These are phyloP conservation scores for Apogon talboti DNA, from an alignment of 2,797 vertebrate genomes.

Conservation along the genomic window DNA sequence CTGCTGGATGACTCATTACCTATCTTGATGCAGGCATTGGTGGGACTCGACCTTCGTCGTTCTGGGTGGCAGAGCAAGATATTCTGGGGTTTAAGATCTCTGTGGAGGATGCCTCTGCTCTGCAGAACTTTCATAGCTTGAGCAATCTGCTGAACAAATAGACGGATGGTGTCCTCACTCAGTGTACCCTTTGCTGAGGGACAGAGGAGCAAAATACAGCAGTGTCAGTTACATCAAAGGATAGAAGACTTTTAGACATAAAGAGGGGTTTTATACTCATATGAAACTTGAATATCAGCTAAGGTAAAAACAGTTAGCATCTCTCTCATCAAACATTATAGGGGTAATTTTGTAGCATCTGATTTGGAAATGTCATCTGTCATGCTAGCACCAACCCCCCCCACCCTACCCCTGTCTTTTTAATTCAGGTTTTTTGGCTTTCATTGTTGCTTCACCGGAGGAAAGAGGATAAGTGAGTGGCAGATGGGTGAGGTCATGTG, in stretches of 20 bases:
- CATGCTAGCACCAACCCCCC: neutral
- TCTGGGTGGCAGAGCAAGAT: constrained; percentile 91
- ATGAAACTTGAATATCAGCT: neutral
- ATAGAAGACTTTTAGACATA: neutral
- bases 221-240: no score
- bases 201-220: constrained; percentile 20
- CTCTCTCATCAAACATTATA: constrained; percentile 19
- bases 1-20: constrained; percentile 69
- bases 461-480: constrained; percentile 68
- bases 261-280: neutral
- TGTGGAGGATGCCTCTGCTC: constrained; percentile 94
- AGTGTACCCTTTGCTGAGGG: constrained; percentile 91
- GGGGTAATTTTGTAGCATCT: constrained; percentile 48
- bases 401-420: constrained; percentile 9
- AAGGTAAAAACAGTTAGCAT: constrained; percentile 11
- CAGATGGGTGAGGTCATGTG: constrained; percentile 82
- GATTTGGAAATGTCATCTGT: constrained; percentile 38
- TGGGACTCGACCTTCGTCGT: constrained; percentile 89
- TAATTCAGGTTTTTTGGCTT: constrained; percentile 68
- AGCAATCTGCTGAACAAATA: constrained; percentile 95
- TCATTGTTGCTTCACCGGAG: constrained; percentile 77
- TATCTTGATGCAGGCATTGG: constrained; percentile 93
- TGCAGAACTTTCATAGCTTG: constrained; percentile 94
- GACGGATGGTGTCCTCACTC: constrained; percentile 95
- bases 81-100: constrained; percentile 97